These are phyloP conservation scores for Trichomalopsis sarcophagae DNA, from an alignment of 1,140 invertebrate species.

Conservation along the genomic window DNA sequence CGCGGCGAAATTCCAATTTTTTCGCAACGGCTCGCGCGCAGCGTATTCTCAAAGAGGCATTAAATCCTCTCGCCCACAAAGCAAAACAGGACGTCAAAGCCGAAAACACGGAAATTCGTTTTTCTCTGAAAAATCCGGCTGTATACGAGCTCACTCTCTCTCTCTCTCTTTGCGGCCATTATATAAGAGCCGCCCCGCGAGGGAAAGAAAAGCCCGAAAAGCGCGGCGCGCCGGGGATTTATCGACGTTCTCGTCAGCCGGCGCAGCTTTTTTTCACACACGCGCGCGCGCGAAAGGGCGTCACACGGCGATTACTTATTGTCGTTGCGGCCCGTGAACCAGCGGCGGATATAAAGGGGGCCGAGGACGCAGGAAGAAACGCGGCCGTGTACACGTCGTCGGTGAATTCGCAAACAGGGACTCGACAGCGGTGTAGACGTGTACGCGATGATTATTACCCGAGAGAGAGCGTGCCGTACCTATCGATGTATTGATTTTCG, in stretches of 20 bases:
- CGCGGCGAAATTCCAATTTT: not conserved
- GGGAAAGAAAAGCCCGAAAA: not conserved
- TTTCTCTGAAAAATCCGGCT: not conserved
- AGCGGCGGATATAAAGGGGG: not conserved
- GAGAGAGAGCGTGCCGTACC: not conserved
- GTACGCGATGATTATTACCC: no score
- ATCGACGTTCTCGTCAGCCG: slow-evolving; percentile 15
- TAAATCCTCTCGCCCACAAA: not conserved
- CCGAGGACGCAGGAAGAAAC: not conserved
- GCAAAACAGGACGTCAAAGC: not conserved
- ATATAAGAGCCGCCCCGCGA: not conserved
- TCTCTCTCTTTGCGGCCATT: not conserved
- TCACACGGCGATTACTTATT: slow-evolving; percentile 28
- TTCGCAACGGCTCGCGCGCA: no score
- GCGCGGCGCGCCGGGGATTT: slow-evolving; percentile 10
- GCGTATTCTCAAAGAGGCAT: not conserved
- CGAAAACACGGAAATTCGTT: not conserved
- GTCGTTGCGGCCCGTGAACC: not conserved
- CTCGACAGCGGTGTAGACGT: not conserved
- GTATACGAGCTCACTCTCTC: no score
- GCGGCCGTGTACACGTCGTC: not conserved
- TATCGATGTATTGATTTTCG: not conserved
- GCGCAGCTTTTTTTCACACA: not conserved
- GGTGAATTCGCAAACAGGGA: not conserved
- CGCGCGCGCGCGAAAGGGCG: no score